Percentiles rank a stretch among this genome's conserved stretches.
Conservation (phyloP, 1,140 invertebrate species). For the Euglossa dilemma region DNA sequence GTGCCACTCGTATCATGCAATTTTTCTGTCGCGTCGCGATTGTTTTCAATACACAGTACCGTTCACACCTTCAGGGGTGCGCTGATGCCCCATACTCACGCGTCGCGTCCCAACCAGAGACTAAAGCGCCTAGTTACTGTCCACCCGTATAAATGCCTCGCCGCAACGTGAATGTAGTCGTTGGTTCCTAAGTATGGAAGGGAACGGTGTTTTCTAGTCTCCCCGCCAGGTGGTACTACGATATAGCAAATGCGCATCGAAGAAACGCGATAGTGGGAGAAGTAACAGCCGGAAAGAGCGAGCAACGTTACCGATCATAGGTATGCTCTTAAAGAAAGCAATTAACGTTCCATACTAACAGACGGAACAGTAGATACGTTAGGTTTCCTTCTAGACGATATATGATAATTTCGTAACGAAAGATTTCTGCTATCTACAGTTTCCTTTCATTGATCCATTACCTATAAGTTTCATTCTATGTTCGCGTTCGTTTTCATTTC, state of each 20-base stretch:
- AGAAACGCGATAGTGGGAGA: not conserved
- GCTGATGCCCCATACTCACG: slow-evolving; percentile 71
- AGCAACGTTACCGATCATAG: not conserved
- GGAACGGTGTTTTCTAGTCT: not conserved
- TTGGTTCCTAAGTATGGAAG: not conserved
- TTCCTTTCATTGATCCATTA: too few species aligned
- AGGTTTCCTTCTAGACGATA: not conserved
- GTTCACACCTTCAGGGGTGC: slow-evolving; percentile 51
- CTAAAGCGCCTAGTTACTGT: slow-evolving; percentile 75
- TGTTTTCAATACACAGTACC: slow-evolving; percentile 43
- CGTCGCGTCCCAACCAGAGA: slow-evolving; percentile 77
- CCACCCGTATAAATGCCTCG: slow-evolving; percentile 76
- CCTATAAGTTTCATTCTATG: too few species aligned
- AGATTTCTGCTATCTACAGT: too few species aligned
- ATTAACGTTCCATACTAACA: not conserved
- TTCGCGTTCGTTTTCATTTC: too few species aligned
- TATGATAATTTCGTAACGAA: not conserved
- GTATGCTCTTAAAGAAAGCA: too few species aligned
- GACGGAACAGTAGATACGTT: too few species aligned
- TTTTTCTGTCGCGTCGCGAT: not conserved
- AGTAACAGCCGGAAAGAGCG: not conserved
- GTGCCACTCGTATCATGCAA: not conserved
- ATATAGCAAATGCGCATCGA: too few species aligned
- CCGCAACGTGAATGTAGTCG: slow-evolving; percentile 44
- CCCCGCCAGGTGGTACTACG: not conserved